phyloP scores from a whole-genome alignment of 2,888 invertebrate genomes.

The Lordiphosa fenestrarum region DNA sequence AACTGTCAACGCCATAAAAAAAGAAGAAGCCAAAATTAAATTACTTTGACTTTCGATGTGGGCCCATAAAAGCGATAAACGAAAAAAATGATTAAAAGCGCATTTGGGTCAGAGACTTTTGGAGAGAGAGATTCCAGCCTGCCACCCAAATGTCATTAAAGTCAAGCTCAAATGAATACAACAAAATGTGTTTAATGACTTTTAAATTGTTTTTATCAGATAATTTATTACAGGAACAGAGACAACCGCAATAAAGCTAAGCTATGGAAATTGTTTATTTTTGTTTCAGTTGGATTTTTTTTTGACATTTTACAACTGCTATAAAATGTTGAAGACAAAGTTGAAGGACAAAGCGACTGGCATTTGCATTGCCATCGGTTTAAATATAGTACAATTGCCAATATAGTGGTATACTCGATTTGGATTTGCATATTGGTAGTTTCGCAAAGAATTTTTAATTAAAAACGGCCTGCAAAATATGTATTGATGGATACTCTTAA shows the following conservation, averaged over 20 bases:
- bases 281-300: slow-evolving; percentile 19
- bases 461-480: no score
- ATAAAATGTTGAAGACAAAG: slow-evolving; percentile 14
- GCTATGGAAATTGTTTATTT: slow-evolving; percentile 31
- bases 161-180: slow-evolving; percentile 35
- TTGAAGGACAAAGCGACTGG: slow-evolving; percentile 28
- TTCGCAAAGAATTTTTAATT: no score
- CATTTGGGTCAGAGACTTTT: slow-evolving; percentile 13
- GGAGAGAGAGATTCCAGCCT: neutral
- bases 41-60: slow-evolving; percentile 42
- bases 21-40: slow-evolving; percentile 36
- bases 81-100: slow-evolving; percentile 21
- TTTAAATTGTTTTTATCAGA: slow-evolving; percentile 49
- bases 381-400: slow-evolving; percentile 34
- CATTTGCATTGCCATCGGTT: slow-evolving; percentile 34
- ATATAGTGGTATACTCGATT: slow-evolving; percentile 22
- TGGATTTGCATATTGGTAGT: neutral
- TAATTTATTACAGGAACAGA: slow-evolving; percentile 44
- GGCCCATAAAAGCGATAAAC: slow-evolving; percentile 27
- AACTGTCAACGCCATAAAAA: slow-evolving; percentile 33
- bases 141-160: slow-evolving; percentile 18
- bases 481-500: no score
- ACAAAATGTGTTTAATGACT: slow-evolving; percentile 41
- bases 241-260: slow-evolving; percentile 36
- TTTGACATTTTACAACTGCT: slow-evolving; percentile 31